phyloP scores from a whole-genome alignment of 2,888 invertebrate genomes.

The Nymphalis polychloros region DNA sequence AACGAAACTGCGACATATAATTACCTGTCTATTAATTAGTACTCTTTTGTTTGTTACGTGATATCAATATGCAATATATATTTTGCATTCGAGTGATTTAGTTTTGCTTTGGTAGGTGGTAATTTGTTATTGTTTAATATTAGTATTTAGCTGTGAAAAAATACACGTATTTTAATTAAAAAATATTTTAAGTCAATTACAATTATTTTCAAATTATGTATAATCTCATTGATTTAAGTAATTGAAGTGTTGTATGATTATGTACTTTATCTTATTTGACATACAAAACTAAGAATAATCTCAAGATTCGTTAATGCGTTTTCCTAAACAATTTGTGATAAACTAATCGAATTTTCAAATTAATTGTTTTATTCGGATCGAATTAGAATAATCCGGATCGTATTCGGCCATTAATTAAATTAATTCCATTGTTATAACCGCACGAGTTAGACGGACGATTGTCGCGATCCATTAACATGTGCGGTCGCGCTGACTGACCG shows the following conservation, averaged over 20 bases:
- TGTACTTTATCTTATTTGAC: neutral
- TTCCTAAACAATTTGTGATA: no score
- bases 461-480: slow-evolving; percentile 27
- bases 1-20: slow-evolving; percentile 22
- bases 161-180: neutral
- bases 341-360: no score
- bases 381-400: neutral
- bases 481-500: slow-evolving; percentile 16
- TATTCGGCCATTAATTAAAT: slow-evolving; percentile 46
- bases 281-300: no score
- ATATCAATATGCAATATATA: neutral
- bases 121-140: neutral
- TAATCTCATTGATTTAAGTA: no score
- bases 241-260: neutral
- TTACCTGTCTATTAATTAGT: slow-evolving; percentile 15
- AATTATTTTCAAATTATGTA: no score
- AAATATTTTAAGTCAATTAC: neutral
- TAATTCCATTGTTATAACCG: slow-evolving; percentile 48
- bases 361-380: neutral
- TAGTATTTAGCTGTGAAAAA: no score
- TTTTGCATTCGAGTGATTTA: neutral
- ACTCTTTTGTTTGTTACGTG: slow-evolving; percentile 15
- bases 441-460: slow-evolving; percentile 39
- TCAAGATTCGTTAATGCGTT: no score
- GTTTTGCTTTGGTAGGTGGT: neutral